These are phyloP conservation scores for Zaprionus nigranus DNA, from an alignment of 1,140 invertebrate genomes.

Conservation along the genomic window DNA sequence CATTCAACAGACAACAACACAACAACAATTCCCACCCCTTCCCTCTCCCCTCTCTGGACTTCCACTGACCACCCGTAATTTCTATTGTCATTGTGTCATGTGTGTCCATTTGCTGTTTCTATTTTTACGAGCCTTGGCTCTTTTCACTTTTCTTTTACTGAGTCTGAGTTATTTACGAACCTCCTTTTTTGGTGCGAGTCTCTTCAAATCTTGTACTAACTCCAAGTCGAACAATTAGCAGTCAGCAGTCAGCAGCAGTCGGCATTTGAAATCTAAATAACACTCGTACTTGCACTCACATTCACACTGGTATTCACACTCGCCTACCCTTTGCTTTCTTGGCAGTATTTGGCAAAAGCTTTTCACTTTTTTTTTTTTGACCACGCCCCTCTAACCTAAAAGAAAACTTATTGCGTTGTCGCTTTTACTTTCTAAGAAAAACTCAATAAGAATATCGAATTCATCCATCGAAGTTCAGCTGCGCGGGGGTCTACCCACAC, in stretches of 20 bases:
- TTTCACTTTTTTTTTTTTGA: slow-evolving; percentile 36
- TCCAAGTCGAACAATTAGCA: slow-evolving; percentile 26
- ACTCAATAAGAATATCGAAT: slow-evolving; percentile 22
- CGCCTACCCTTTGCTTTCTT: slow-evolving; percentile 10
- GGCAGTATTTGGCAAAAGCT: slow-evolving; percentile 19
- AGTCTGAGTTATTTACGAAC: slow-evolving; percentile 60
- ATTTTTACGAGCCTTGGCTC: slow-evolving; percentile 53
- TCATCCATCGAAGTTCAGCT: neutral
- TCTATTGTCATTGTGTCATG: slow-evolving; percentile 25
- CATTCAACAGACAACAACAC: slow-evolving; percentile 1
- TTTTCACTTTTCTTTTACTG: slow-evolving; percentile 64
- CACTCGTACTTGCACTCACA: neutral
- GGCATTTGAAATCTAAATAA: slow-evolving; percentile 2
- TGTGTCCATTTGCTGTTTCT: slow-evolving; percentile 36
- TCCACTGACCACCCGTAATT: neutral
- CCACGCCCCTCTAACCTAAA: slow-evolving; percentile 37
- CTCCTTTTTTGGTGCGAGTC: slow-evolving; percentile 7
- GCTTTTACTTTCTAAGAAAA: slow-evolving; percentile 49
- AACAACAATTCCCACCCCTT: neutral
- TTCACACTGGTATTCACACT: slow-evolving; percentile 32
- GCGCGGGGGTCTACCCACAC: neutral
- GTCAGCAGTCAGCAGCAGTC: slow-evolving; percentile 1
- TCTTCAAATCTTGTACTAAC: slow-evolving; percentile 2
- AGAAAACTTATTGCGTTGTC: slow-evolving; percentile 51
- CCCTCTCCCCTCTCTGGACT: neutral